These are phyloP conservation scores for Sinonovacula constricta DNA, from an alignment of 1,140 invertebrate genomes.

Conservation along the genomic window DNA sequence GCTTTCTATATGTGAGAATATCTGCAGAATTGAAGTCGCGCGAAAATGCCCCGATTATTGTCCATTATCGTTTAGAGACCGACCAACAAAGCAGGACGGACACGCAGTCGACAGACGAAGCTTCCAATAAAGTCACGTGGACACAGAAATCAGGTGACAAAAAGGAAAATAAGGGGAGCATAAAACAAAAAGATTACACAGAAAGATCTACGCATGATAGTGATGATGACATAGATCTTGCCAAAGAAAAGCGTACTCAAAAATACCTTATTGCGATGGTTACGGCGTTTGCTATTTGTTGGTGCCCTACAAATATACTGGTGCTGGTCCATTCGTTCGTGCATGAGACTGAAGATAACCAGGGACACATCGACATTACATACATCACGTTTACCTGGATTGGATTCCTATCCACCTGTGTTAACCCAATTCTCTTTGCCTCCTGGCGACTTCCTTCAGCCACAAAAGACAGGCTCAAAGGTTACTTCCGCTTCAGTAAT, in stretches of 20 bases:
- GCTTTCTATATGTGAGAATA: conserved; percentile 83
- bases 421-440: conserved; percentile 83
- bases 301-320: conserved; percentile 85
- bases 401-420: conserved; percentile 84
- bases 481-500: conserved; percentile 82
- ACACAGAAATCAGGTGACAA: conserved; percentile 1
- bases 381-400: conserved; percentile 86
- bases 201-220: conserved; percentile 74
- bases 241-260: conserved; percentile 84
- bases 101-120: conserved; percentile 23
- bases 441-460: conserved; percentile 84
- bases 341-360: conserved; percentile 85
- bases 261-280: conserved; percentile 85
- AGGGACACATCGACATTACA: conserved; percentile 84
- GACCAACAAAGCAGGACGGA: conserved; percentile 15
- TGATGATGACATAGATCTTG: conserved; percentile 83
- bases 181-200: conserved; percentile 40
- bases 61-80: conserved; percentile 58
- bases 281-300: conserved; percentile 83
- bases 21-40: conserved; percentile 83
- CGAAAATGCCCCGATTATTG: conserved; percentile 79
- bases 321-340: conserved; percentile 84
- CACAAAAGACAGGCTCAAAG: conserved; percentile 83
- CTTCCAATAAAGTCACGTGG: conserved; percentile 46
- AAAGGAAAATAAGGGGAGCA: conserved; percentile 15